These are phyloP conservation scores for Trichomycterus rosablanca DNA, from an alignment of 2,113 vertebrate genomes.

Conservation along the genomic window DNA sequence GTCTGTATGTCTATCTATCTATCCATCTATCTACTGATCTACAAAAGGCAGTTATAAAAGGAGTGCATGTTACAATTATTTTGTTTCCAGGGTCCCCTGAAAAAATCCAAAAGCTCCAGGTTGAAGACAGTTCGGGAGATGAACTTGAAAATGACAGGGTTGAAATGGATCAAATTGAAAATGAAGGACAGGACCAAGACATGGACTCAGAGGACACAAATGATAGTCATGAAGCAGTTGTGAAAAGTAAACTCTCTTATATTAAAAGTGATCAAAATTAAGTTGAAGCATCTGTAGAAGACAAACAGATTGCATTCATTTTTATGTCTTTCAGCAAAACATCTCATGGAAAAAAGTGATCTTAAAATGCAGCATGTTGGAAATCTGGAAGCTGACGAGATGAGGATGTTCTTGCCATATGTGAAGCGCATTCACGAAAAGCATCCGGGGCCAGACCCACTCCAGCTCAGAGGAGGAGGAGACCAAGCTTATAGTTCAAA, in stretches of 20 bases:
- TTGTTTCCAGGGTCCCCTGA: constrained; percentile 9
- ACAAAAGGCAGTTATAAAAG: no score
- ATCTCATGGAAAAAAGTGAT: background rate
- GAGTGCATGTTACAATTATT: background rate
- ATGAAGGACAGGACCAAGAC: constrained; percentile 19
- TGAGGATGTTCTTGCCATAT: background rate
- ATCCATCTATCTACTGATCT: no score
- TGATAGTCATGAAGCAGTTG: background rate
- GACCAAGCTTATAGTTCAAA: background rate
- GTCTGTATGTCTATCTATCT: no score
- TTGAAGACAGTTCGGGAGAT: background rate
- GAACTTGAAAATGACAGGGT: background rate
- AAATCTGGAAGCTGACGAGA: background rate
- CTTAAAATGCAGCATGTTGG: background rate
- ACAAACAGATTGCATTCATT: background rate
- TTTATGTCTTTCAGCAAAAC: constrained; percentile 6
- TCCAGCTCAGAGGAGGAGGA: background rate
- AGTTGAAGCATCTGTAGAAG: background rate
- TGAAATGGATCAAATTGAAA: constrained; percentile 25
- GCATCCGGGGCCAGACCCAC: background rate
- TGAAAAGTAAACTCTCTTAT: constrained; percentile 1
- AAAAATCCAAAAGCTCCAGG: constrained; percentile 22
- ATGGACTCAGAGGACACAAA: constrained; percentile 19
- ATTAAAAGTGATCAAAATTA: background rate
- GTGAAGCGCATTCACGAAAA: background rate